Base-by-base conservation (phyloP, 2,113 vertebrate genomes). In the Laticauda laticaudata region DNA sequence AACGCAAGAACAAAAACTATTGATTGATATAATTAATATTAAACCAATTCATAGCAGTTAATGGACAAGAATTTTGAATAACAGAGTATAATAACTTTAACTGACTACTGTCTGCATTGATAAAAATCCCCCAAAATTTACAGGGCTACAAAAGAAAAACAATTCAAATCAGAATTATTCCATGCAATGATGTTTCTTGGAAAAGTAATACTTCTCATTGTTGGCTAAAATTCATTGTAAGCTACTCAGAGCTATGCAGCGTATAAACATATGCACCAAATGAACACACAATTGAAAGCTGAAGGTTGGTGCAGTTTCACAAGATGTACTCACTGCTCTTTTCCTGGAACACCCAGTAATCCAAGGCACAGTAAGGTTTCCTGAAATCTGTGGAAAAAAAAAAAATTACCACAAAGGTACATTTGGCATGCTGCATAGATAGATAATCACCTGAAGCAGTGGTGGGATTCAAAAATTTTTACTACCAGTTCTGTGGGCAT, bases 271-370 rank as follows among this genome's bases (percentile, higher is more conserved):
- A 81, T 1, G n/a, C 6, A 34, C 39, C 18, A 75, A 75, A 39
- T 86, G 8, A 75, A 85, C 14, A 85, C n/a, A n/a, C 24, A 87
- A 26, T 55, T n/a, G 53, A 81, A 86, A 64, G 26, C 34, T 91
- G 91, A 8, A 8, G 54, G 14, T 24, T 94, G 61, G 92, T 10
- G 14, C 21, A 88, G 93, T 95, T 93, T 93, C 95, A 94, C 91
- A 69, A 96, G 96, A 96, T 85, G 92, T 97, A 98, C 99, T 99
- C 97, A 99, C 99, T 97, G 99, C 99, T 99, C 99, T 98, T 98
- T 99, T 99, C 93, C 99, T 98, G 96, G 99, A 99, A 98, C 98
- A 99, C 96, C 98, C 99, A 95, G 98, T 98, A 97, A 99, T 98
- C 99, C 99, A 99, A 97, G 99, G 99, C 97, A 99, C 98, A 94